phyloP scores from a whole-genome alignment of 2,888 invertebrate species.

The Andrena flavipes region DNA sequence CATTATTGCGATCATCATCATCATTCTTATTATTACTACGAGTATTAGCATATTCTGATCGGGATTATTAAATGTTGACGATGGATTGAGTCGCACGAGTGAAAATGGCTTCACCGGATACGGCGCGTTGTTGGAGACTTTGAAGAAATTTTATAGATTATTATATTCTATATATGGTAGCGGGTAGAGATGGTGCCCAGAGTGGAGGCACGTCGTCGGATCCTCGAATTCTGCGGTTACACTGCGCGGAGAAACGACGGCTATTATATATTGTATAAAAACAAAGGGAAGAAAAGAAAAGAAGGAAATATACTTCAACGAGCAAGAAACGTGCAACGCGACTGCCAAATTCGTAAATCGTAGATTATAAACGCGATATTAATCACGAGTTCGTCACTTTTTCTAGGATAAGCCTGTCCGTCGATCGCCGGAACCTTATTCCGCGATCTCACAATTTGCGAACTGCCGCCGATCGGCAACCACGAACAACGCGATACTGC shows the following conservation, averaged over 20 bases:
- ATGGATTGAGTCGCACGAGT: conserved; percentile 66
- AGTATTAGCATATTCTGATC: conserved; percentile 53
- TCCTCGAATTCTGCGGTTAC: conserved; percentile 47
- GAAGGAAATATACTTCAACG: conserved; percentile 1
- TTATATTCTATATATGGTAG: conserved; percentile 65
- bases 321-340: conserved; percentile 25
- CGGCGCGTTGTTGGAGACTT: conserved; percentile 75
- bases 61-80: conserved; percentile 68
- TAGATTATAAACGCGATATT: conserved; percentile 53
- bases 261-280: conserved; percentile 70
- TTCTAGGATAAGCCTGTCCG: conserved; percentile 49
- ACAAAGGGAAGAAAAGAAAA: not conserved
- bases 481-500: conserved; percentile 35
- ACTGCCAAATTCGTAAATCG: conserved; percentile 68
- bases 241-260: conserved; percentile 45
- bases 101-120: conserved; percentile 61
- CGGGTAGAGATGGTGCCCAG: conserved; percentile 47
- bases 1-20: conserved; percentile 46
- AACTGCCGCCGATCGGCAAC: not conserved
- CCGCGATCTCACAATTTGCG: not conserved
- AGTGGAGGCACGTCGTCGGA: conserved; percentile 34
- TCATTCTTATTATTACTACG: conserved; percentile 62
- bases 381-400: conserved; percentile 39
- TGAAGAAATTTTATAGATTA: conserved; percentile 78
- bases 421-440: conserved; percentile 19